Evolutionary conservation across 1,140 invertebrate species (phyloP).

Genomic region (Helicoverpa zea): DNA sequence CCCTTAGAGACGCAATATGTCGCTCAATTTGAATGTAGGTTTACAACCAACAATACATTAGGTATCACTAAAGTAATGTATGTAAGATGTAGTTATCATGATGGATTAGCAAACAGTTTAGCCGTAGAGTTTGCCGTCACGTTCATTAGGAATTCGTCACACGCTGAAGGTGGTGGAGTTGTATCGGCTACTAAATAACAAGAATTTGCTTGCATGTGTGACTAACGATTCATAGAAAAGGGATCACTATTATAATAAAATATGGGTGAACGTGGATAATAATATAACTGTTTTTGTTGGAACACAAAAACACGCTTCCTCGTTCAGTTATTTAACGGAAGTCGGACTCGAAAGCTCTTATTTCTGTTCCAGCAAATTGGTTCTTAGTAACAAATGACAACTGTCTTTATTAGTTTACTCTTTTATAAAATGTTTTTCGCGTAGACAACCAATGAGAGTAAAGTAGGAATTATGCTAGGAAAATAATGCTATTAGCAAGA

Average conservation of each 20-base stretch:
- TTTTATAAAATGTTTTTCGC: too few relatives aligned
- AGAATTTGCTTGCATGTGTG: conserved; percentile 37
- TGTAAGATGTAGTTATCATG: conserved; percentile 1
- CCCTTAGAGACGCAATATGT: too few relatives aligned
- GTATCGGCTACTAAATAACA: conserved; percentile 49
- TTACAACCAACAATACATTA: background rate
- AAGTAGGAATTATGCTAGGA: too few relatives aligned
- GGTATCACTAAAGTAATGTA: background rate
- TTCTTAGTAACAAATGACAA: background rate
- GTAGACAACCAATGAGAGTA: too few relatives aligned
- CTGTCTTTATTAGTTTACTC: background rate
- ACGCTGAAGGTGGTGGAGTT: conserved; percentile 45
- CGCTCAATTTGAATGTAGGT: background rate
- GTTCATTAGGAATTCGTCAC: conserved; percentile 24
- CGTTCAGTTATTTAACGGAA: background rate
- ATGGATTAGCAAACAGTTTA: conserved; percentile 1
- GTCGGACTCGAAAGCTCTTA: background rate
- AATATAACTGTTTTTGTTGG: conserved; percentile 26
- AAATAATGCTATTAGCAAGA: too few relatives aligned
- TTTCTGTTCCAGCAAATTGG: background rate
- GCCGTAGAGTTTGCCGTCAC: background rate
- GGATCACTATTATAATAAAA: conserved; percentile 15
- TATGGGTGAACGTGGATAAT: background rate
- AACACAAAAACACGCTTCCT: conserved; percentile 12
- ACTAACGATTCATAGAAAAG: conserved; percentile 28